Conservation (phyloP, 2,888 invertebrate genomes). For the Catocala sponsa region DNA sequence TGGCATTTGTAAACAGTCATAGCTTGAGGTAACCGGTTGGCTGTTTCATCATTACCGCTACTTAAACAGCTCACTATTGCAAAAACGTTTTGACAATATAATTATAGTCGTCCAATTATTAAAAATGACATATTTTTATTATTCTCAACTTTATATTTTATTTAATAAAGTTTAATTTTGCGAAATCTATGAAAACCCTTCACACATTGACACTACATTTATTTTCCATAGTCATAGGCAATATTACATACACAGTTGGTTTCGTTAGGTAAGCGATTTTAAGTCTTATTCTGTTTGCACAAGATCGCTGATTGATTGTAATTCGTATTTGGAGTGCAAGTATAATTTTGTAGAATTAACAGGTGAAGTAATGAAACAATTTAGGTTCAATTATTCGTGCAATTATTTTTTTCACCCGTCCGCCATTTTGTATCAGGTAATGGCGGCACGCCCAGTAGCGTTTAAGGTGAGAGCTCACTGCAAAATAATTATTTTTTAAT, state of each 20-base stretch:
- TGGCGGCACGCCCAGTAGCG: conserved; percentile 65
- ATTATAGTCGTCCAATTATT: conserved; percentile 34
- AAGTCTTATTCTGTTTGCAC: conserved; percentile 20
- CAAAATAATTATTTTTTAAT: conserved; percentile 29
- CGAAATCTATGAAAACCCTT: conserved; percentile 30
- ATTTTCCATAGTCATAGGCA: conserved; percentile 27
- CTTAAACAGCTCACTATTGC: conserved; percentile 31
- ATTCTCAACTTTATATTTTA: conserved; percentile 21
- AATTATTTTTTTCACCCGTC: conserved; percentile 64
- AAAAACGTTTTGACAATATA: conserved; percentile 49
- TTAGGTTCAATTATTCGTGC: conserved; percentile 72
- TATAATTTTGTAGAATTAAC: conserved; percentile 48
- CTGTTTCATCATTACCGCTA: conserved; percentile 34
- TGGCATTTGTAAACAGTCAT: background rate
- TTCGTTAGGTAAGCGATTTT: conserved; percentile 15
- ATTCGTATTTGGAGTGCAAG: conserved; percentile 18
- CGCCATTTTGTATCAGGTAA: conserved; percentile 71
- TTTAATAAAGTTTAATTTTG: conserved; percentile 34
- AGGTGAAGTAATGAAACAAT: conserved; percentile 79
- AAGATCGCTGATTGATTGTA: conserved; percentile 25
- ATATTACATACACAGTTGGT: conserved; percentile 21
- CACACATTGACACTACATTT: conserved; percentile 55
- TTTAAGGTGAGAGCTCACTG: conserved; percentile 43
- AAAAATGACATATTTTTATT: conserved; percentile 18
- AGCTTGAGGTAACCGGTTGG: conserved; percentile 21